phyloP scores from a whole-genome alignment of 2,797 vertebrate genomes.

The Lophius americanus region DNA sequence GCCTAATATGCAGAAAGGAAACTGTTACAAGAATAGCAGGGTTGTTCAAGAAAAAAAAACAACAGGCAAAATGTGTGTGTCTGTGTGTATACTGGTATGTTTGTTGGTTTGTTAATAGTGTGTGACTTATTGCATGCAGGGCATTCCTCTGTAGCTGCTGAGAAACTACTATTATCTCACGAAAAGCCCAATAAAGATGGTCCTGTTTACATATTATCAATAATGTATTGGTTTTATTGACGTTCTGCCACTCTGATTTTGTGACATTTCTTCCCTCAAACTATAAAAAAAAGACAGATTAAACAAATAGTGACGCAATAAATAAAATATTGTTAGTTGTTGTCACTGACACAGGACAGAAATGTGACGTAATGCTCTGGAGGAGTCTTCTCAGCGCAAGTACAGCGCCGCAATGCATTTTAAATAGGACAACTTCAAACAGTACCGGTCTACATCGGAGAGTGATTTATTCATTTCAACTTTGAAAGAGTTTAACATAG shows the following conservation, averaged over 20 bases:
- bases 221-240: slow-evolving; percentile 7
- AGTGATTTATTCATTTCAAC: no score
- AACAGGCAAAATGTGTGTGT: slow-evolving; percentile 56
- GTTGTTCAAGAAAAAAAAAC: slow-evolving; percentile 26
- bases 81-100: slow-evolving; percentile 67
- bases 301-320: not conserved
- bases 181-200: slow-evolving; percentile 80
- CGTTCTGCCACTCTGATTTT: not conserved
- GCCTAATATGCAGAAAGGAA: slow-evolving; percentile 48
- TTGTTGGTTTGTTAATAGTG: slow-evolving; percentile 64
- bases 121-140: slow-evolving; percentile 82
- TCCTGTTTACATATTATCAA: slow-evolving; percentile 53
- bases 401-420: no score
- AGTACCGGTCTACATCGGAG: no score
- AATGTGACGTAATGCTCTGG: no score
- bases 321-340: no score
- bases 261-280: not conserved
- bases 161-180: slow-evolving; percentile 64
- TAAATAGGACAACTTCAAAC: no score
- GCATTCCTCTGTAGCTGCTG: slow-evolving; percentile 75
- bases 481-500: no score
- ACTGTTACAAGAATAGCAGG: slow-evolving; percentile 24
- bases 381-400: no score
- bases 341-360: no score
- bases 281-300: not conserved